These are phyloP conservation scores for Platysteira castanea DNA, from an alignment of 2,113 vertebrate genomes.

Conservation along the genomic window DNA sequence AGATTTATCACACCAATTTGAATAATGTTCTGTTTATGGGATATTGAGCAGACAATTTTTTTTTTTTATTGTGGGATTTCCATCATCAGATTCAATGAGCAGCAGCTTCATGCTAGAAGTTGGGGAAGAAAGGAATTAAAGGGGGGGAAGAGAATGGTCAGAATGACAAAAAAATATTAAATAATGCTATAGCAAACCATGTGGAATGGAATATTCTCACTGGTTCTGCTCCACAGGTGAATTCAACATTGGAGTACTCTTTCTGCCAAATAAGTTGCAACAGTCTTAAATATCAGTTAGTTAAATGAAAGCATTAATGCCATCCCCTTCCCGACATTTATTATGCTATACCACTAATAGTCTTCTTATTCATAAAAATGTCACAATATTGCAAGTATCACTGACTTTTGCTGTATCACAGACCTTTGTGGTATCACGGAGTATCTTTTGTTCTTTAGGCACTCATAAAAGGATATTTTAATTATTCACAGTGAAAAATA, in stretches of 20 bases:
- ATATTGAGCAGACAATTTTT: neutral
- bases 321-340: accelerated
- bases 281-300: neutral
- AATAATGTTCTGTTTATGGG: neutral
- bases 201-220: neutral
- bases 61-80: neutral
- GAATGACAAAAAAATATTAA: neutral
- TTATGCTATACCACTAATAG: neutral
- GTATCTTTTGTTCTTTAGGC: neutral
- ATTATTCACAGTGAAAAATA: neutral
- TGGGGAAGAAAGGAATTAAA: neutral
- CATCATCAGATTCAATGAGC: neutral
- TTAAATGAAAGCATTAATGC: neutral
- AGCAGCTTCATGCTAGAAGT: neutral
- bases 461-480: neutral
- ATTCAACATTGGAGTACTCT: neutral
- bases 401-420: neutral
- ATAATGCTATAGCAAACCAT: neutral
- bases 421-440: neutral
- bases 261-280: neutral
- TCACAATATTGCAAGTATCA: neutral
- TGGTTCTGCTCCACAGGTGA: neutral
- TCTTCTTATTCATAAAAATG: neutral
- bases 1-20: neutral
- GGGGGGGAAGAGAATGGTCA: neutral